Evolutionary conservation across 2,113 vertebrate genomes (phyloP), one percentile per base, ranked within the genome.

Genomic region (Numida meleagris): DNA sequence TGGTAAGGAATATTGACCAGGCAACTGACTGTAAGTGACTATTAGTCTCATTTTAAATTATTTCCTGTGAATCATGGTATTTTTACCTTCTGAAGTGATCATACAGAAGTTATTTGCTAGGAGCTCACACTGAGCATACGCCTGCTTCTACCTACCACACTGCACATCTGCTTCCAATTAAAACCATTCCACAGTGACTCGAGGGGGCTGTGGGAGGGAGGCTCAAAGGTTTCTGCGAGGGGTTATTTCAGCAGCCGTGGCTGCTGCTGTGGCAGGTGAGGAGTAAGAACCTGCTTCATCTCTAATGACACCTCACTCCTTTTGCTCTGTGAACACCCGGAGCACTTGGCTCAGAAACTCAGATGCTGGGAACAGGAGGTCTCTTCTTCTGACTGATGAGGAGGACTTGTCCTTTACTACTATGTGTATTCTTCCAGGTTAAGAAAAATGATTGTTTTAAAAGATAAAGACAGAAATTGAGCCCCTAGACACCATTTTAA

Each of bases 91-190:
- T 53, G 51, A 81, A 90, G 57, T 76, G 62, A 53, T 68, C 4
- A 9, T 66, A 74, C 24, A 88, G 62, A 57, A 66, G 36, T 73
- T 88, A 76, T 73, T 94, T 94, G 72, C 90, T 72, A 72, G 89
- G 65, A 88, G 74, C 65, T 87, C 83, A 72, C 57, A 73, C 3
- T 66, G 36, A 93, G 90, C 80, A 89, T 94, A 84, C 0, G 40
- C 66, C 48, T 86, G 66, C 55, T 90, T 19, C 77, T 94, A 88
- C 95, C 96, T 96, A 95, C 94, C 88, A 88, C 34, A 0, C 34
- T 86, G 86, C 88, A 94, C 73, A 83, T 93, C 92, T 95, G 96
- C 79, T 94, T 96, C 82, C 65, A 88, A 90, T 96, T 95, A 86
- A 90, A 94, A 91, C 92, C 76, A 36, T 95, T 95, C 63, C 42